Evolutionary conservation across 1,140 invertebrate species (phyloP).

Genomic region (Harlomillsia oculata): DNA sequence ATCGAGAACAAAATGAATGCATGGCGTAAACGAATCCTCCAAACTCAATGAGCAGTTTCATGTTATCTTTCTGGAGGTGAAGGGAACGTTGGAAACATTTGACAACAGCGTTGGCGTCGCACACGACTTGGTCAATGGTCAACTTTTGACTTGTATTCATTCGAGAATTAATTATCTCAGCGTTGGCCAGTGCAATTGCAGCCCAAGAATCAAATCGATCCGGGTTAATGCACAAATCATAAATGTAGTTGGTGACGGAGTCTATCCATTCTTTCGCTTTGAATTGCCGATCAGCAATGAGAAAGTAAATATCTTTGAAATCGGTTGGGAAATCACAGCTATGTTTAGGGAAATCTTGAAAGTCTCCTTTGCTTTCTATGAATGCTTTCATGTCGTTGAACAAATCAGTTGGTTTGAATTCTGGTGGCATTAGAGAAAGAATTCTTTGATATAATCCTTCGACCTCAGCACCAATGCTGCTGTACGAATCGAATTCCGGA

Average conservation of each 20-base stretch:
- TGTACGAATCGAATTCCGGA: conserved; percentile 73
- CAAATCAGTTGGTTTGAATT: conserved; percentile 47
- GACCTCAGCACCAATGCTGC: conserved; percentile 62
- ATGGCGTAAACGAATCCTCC: conserved; percentile 76
- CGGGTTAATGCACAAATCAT: conserved; percentile 70
- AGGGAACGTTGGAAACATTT: conserved; percentile 68
- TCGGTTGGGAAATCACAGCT: conserved; percentile 38
- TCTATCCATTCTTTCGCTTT: conserved; percentile 66
- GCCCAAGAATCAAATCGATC: conserved; percentile 83
- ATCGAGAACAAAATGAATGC: conserved; percentile 73
- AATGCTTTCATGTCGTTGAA: conserved; percentile 52
- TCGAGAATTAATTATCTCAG: conserved; percentile 66
- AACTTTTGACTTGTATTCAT: conserved; percentile 56
- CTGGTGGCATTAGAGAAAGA: conserved; percentile 57
- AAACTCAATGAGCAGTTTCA: conserved; percentile 77
- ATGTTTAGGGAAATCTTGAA: conserved; percentile 41
- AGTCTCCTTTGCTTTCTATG: conserved; percentile 50
- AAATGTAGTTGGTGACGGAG: conserved; percentile 68
- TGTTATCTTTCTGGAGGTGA: conserved; percentile 56
- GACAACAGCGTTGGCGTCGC: conserved; percentile 57
- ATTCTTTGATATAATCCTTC: conserved; percentile 68
- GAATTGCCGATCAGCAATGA: conserved; percentile 84
- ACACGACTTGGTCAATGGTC: conserved; percentile 57
- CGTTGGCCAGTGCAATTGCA: conserved; percentile 69
- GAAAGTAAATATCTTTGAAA: conserved; percentile 69